Evolutionary conservation across 92 coral and sea anemone genomes (phyloP), one percentile per base, ranked within the genome.

Genomic region (Desmophyllum pertusum): DNA sequence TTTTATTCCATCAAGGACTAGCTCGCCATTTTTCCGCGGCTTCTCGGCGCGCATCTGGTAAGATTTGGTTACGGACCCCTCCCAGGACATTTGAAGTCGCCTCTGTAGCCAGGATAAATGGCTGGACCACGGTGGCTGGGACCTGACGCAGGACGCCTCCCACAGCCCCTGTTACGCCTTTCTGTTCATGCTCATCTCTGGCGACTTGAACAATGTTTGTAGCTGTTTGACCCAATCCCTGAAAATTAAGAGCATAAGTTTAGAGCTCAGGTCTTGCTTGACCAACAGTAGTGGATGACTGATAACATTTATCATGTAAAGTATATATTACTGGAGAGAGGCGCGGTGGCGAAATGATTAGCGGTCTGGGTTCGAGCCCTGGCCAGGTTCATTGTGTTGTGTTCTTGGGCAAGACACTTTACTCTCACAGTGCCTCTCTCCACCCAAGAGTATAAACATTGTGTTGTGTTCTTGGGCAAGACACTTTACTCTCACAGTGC

Each of bases 71-170:
- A 33, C 99, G 84, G n/a, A 94, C 99, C 18, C 99, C 99, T 36
- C 99, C 99, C 77, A 97, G 72, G 63, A 97, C 99, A 77, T 93
- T 97, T 10, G 99, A 97, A 31, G 99, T 97, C 8, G 99, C 99
- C 78, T 94, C 97, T 61, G 99, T 94, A 52, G 98, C 99, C 52
- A 97, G 91, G 48, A 97, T 94, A 77, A 97, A 80, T 46, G 99
- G 99, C 75, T 97, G 99, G 80, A 97, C 99, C 29, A 97, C 91
- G 7, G 98, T 95, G 29, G 99, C 96, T 0, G 99, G 99, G 65
- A 97, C 93, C 86, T 97, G 99, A 59, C 99, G 86, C 76, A 97
- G 82, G 14, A 97, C 98, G 25, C 99, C 99, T 1, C 99, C 99
- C 41, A 97, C 97, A 52, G 98, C 99, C 51, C 99, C 99, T 5